These are phyloP conservation scores for Cetonia aurata DNA, from an alignment of 2,888 invertebrate species.

Conservation along the genomic window DNA sequence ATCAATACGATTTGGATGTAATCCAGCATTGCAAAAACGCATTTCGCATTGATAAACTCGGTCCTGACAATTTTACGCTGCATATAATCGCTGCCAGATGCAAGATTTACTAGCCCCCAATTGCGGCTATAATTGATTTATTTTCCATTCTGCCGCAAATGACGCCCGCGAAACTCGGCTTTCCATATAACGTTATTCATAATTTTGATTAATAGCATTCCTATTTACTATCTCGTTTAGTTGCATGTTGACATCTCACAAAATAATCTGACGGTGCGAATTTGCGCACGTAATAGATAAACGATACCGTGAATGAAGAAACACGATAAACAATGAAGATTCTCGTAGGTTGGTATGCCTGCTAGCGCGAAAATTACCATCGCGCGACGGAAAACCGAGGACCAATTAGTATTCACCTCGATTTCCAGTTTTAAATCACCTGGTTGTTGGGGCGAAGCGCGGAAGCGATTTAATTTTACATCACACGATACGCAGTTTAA, in stretches of 20 bases:
- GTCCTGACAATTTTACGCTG: neutral
- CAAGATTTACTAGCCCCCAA: constrained; percentile 1
- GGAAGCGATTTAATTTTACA: constrained; percentile 36
- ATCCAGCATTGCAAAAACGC: constrained; percentile 31
- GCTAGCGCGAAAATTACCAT: neutral
- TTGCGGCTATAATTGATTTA: no score
- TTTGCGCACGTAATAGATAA: neutral
- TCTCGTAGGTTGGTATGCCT: no score
- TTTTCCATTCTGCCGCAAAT: no score
- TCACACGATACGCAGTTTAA: constrained; percentile 30
- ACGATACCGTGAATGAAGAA: neutral
- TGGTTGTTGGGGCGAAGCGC: constrained; percentile 26
- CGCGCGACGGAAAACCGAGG: constrained; percentile 9
- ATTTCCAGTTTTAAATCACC: constrained; percentile 38
- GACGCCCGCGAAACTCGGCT: no score
- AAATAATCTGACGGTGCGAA: no score
- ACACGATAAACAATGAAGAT: neutral
- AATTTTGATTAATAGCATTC: no score
- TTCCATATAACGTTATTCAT: no score
- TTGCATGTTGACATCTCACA: no score
- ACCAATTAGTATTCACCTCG: constrained; percentile 39
- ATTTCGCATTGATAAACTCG: neutral
- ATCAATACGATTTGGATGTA: constrained; percentile 35
- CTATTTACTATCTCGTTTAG: no score
- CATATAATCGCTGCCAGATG: constrained; percentile 5